These are phyloP conservation scores for Anthopleura xanthogrammica DNA, from an alignment of 92 coral and sea anemone genomes.

Conservation along the genomic window DNA sequence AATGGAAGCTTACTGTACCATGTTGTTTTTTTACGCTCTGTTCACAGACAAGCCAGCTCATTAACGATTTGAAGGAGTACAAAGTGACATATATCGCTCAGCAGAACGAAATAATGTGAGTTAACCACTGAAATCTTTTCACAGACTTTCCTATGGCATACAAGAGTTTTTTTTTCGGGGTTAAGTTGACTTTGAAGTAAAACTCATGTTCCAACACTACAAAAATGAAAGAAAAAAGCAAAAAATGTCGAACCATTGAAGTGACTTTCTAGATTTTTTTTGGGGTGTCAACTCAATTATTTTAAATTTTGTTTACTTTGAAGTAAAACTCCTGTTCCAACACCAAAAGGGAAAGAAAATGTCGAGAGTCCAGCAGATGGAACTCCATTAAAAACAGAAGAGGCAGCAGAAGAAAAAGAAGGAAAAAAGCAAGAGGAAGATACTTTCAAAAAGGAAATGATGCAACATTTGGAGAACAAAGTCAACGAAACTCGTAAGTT, in stretches of 20 bases:
- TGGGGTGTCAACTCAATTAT: background rate
- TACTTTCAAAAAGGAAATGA: constrained; percentile 50
- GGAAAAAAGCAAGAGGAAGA: background rate
- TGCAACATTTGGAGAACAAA: constrained; percentile 74
- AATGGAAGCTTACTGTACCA: background rate
- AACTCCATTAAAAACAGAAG: too few species aligned
- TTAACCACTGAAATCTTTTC: background rate
- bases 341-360: background rate
- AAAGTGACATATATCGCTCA: constrained; percentile 17
- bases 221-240: too few species aligned
- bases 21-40: background rate
- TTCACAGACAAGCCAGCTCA: constrained; percentile 55
- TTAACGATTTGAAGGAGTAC: constrained; percentile 43
- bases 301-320: background rate
- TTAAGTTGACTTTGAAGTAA: too few species aligned
- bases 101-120: constrained; percentile 16
- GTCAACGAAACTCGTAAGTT: constrained; percentile 77
- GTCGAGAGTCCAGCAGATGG: background rate
- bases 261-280: too few species aligned
- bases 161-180: background rate
- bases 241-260: too few species aligned
- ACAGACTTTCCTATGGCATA: background rate
- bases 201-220: too few species aligned
- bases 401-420: background rate
- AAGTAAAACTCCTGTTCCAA: background rate